Base-by-base conservation (phyloP, 2,113 vertebrate genomes). In the Chionis minor region DNA sequence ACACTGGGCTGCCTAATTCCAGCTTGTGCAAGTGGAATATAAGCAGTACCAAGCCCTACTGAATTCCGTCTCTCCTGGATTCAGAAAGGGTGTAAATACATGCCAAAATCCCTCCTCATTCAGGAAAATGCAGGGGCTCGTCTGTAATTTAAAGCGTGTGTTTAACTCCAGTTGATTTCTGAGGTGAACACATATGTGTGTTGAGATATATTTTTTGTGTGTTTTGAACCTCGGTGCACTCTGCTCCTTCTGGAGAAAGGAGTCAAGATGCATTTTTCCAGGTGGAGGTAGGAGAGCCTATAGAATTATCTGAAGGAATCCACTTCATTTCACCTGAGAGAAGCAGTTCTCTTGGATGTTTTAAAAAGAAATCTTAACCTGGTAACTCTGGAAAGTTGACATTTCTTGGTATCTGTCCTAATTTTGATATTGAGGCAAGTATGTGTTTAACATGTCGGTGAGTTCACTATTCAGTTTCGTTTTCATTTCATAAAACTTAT, bases 141-240 rank as follows among this genome's bases (percentile, higher is more conserved):
- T 21, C 70, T 47, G 47, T 67, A 73, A 51, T 80, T 77, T 90
- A 59, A 66, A 61, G 70, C 19, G 13, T 1, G 2, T 69, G 12
- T 82, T 77, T 45, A 66, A 69, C 28, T 40, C 18, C 38, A 35
- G 30, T 66, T 74, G 71, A 51, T 91, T 91, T 93, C 63, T 4
- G 4, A 91, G 62, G 33, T 54, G 42, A 42, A 27, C 14, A 4
- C 0, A 4, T 30, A 10, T 2, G 1, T 59, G 5, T 44, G 45
- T 24, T 63, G 82, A 66, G 51, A 17, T 45, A 8, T 3, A 4
- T 10, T 32, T 52, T 72, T 71, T 54, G 15, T 22, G 0, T 23
- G 8, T 62, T 69, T 77, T 58, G 33, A 55, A n/a, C 66, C 23
- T 83, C 1, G 1, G 2, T 47, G 3, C 4, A 16, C 5, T 1